These are phyloP conservation scores for Oostethus manadensis DNA, from an alignment of 2,113 vertebrate genomes.

Conservation along the genomic window DNA sequence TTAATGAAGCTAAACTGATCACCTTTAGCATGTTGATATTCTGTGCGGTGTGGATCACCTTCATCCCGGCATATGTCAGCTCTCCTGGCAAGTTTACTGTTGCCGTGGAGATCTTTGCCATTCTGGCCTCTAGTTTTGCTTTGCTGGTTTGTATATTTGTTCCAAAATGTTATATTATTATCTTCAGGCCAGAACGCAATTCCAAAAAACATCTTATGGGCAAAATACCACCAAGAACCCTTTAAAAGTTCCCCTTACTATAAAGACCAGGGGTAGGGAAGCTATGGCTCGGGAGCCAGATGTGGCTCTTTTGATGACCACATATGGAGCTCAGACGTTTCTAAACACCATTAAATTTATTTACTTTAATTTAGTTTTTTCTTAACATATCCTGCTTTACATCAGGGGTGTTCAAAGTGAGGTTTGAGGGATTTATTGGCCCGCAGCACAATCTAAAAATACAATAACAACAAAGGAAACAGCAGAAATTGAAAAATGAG, in stretches of 20 bases:
- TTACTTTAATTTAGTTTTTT: too few species aligned
- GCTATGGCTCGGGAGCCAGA: too few species aligned
- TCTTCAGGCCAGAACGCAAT: conserved; percentile 56
- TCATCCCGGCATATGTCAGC: conserved; percentile 61
- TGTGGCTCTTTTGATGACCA: too few species aligned
- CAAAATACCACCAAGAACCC: conserved; percentile 36
- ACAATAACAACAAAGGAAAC: too few species aligned
- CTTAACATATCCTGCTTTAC: too few species aligned
- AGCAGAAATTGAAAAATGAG: too few species aligned
- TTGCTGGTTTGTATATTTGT: conserved; percentile 55
- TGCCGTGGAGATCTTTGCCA: conserved; percentile 64
- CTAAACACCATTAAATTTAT: too few species aligned
- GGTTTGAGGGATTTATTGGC: too few species aligned
- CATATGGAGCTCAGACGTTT: too few species aligned
- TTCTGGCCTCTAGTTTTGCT: conserved; percentile 55
- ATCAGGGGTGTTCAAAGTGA: too few species aligned
- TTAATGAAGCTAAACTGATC: conserved; percentile 60
- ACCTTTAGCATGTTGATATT: conserved; percentile 66
- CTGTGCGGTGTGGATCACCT: conserved; percentile 61
- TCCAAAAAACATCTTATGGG: conserved; percentile 53
- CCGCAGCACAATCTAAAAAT: too few species aligned
- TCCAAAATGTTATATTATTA: conserved; percentile 63
- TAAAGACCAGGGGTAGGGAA: too few species aligned
- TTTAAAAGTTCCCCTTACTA: conserved; percentile 13
- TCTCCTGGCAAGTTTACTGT: conserved; percentile 62